phyloP scores from a whole-genome alignment of 2,797 vertebrate genomes.

The Falco cherrug region DNA sequence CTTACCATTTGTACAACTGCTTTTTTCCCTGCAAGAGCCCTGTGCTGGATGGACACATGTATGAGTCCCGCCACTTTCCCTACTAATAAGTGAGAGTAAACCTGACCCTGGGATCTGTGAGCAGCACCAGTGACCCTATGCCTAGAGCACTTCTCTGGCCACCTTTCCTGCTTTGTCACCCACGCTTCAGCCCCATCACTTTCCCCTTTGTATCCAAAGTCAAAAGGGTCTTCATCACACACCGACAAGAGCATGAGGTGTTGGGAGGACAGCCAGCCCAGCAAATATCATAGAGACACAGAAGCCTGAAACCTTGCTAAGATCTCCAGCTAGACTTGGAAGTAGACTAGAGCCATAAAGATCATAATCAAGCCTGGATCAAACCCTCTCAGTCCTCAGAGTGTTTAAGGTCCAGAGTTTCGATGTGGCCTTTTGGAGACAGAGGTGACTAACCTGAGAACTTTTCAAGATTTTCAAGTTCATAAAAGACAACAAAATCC shows the following conservation, averaged over 20 bases:
- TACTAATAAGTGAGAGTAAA: background rate
- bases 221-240: background rate
- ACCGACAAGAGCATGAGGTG: background rate
- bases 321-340: background rate
- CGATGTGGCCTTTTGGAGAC: background rate
- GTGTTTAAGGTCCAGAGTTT: background rate
- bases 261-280: background rate
- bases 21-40: background rate
- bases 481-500: background rate
- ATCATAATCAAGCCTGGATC: background rate
- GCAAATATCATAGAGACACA: background rate
- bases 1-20: background rate
- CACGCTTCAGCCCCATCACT: background rate
- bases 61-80: rapidly evolving
- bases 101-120: background rate
- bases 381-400: background rate
- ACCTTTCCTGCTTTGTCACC: background rate
- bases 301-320: background rate
- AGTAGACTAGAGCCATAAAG: background rate
- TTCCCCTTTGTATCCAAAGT: background rate
- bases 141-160: background rate
- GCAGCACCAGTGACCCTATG: background rate
- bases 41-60: background rate
- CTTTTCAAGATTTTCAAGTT: background rate
- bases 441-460: background rate